Evolutionary conservation across 2,113 vertebrate genomes (phyloP).

Genomic region (Cavia porcellus): DNA sequence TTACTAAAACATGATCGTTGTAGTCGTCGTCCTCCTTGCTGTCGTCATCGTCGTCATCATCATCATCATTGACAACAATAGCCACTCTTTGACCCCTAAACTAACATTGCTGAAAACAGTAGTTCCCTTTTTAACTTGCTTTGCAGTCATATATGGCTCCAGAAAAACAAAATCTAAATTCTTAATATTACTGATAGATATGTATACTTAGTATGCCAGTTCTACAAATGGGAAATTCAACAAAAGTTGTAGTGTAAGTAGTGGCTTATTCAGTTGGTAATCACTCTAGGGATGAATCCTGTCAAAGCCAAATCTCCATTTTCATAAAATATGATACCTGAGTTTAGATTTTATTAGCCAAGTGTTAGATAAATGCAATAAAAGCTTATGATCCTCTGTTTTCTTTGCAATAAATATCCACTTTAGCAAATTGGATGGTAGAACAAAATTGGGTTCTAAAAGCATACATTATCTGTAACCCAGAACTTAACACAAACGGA

Average conservation of each 20-base stretch:
- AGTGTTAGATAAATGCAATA: slow-evolving; percentile 34
- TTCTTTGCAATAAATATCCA: slow-evolving; percentile 72
- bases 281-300: slow-evolving; percentile 32
- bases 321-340: slow-evolving; percentile 56
- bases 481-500: not conserved
- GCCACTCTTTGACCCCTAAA: not conserved
- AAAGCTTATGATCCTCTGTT: slow-evolving; percentile 66
- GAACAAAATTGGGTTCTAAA: slow-evolving; percentile 37
- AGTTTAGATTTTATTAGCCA: slow-evolving; percentile 58
- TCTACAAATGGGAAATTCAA: slow-evolving; percentile 3
- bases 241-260: slow-evolving; percentile 41
- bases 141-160: not conserved
- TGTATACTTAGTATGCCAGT: not conserved
- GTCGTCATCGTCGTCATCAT: not conserved
- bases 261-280: slow-evolving; percentile 6
- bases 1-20: not conserved
- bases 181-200: not conserved
- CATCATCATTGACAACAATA: not conserved
- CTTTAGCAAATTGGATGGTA: slow-evolving; percentile 53
- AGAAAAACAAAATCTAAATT: not conserved
- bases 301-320: slow-evolving; percentile 27
- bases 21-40: not conserved
- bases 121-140: not conserved
- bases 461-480: not conserved
- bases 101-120: not conserved